Evolutionary conservation across 2,888 invertebrate species (phyloP).

Genomic region (Acronicta alni): DNA sequence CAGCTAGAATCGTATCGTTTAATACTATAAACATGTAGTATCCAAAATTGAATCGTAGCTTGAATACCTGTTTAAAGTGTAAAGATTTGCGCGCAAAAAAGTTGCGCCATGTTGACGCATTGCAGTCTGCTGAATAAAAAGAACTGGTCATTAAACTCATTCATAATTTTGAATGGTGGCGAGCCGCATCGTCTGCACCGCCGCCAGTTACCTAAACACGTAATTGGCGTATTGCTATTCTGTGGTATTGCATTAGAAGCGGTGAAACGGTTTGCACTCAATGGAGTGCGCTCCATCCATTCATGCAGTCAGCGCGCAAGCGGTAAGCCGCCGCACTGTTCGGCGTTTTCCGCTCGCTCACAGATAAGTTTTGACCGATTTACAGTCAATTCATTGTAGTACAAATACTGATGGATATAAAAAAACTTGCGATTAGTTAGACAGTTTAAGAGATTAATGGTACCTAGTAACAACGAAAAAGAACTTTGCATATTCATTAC

Average conservation of each 20-base stretch:
- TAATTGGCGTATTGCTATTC: slow-evolving; percentile 71
- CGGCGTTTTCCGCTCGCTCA: slow-evolving; percentile 9
- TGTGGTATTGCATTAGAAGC: slow-evolving; percentile 75
- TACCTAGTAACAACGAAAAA: no score
- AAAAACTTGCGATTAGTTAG: no score
- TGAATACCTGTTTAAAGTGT: neutral
- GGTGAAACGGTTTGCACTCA: slow-evolving; percentile 68
- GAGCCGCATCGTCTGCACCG: slow-evolving; percentile 43
- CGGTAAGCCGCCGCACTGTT: slow-evolving; percentile 67
- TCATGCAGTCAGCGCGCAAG: slow-evolving; percentile 74
- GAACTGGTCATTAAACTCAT: slow-evolving; percentile 75
- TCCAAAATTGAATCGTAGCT: slow-evolving; percentile 44
- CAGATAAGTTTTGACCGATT: slow-evolving; percentile 61
- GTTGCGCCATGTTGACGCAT: slow-evolving; percentile 56
- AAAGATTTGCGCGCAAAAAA: slow-evolving; percentile 23
- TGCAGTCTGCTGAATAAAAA: slow-evolving; percentile 66
- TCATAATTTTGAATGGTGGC: slow-evolving; percentile 72
- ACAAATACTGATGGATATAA: no score
- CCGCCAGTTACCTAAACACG: slow-evolving; percentile 67
- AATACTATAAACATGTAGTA: slow-evolving; percentile 53
- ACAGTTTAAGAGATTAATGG: no score
- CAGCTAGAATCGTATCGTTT: slow-evolving; percentile 57
- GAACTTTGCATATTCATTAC: no score
- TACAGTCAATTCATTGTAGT: slow-evolving; percentile 59
- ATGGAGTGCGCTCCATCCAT: slow-evolving; percentile 80